Evolutionary conservation across 2,113 vertebrate species (phyloP).

Genomic region (Gopherus evgoodei): DNA sequence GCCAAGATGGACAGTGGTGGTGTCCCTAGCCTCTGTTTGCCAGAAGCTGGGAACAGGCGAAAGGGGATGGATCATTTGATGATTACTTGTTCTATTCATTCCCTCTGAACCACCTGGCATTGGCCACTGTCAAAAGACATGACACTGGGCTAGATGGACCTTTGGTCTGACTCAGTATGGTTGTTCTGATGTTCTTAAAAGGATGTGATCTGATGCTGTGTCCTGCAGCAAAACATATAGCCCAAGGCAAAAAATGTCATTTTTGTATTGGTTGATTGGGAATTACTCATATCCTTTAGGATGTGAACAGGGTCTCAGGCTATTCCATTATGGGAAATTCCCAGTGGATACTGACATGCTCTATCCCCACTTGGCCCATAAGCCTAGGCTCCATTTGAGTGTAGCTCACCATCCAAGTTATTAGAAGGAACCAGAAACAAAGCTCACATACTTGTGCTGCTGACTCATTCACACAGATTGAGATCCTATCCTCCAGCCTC

Average conservation of each 20-base stretch:
- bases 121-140: too few relatives aligned
- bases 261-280: not conserved
- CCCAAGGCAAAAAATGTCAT: not conserved
- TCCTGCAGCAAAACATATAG: not conserved
- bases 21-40: too few relatives aligned
- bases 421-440: not conserved
- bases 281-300: not conserved
- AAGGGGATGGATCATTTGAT: too few relatives aligned
- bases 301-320: not conserved
- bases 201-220: fast-evolving
- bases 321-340: not conserved
- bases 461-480: not conserved
- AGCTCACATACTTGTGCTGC: not conserved
- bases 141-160: too few relatives aligned
- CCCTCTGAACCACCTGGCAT: too few relatives aligned
- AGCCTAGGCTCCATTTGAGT: not conserved
- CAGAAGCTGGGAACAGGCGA: too few relatives aligned
- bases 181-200: not conserved
- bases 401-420: not conserved
- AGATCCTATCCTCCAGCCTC: not conserved
- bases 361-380: fast-evolving
- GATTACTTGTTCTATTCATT: too few relatives aligned
- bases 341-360: not conserved
- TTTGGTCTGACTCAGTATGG: too few relatives aligned
- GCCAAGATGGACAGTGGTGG: too few relatives aligned